Conservation (phyloP, 2,888 invertebrate species). For the Tanytarsus gracilentus region DNA sequence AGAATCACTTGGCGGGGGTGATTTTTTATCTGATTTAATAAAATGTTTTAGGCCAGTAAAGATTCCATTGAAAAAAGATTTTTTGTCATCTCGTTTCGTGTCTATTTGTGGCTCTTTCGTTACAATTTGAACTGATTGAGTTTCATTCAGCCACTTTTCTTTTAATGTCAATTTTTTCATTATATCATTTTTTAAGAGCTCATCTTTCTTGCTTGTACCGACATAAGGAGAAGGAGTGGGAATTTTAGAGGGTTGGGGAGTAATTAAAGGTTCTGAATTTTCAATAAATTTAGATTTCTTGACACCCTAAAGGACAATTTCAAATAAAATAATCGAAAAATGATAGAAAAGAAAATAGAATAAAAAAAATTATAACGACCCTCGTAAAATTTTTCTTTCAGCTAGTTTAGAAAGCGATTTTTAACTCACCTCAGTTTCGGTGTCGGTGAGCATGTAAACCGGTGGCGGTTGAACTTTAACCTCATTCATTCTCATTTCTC, state of each 20-base stretch:
- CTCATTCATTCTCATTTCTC: constrained; percentile 58
- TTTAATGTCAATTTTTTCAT: constrained; percentile 41
- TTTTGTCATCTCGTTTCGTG: constrained; percentile 23
- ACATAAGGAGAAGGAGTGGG: constrained; percentile 2
- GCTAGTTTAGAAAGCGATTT: constrained; percentile 17
- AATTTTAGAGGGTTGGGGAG: constrained; percentile 2
- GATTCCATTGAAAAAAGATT: constrained; percentile 30
- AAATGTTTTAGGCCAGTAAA: constrained; percentile 17
- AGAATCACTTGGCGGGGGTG: neutral
- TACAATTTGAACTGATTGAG: constrained; percentile 30
- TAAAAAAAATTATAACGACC: no score
- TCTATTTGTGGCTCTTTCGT: constrained; percentile 34
- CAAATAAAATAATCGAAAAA: constrained; percentile 23
- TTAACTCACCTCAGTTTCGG: constrained; percentile 59
- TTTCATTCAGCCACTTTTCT: constrained; percentile 40
- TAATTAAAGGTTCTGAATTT: no score
- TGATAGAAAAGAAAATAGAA: constrained; percentile 9
- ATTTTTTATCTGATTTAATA: constrained; percentile 1
- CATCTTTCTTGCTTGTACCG: constrained; percentile 22
- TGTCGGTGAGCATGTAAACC: constrained; percentile 54
- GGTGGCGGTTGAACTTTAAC: constrained; percentile 56
- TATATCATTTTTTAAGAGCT: constrained; percentile 35
- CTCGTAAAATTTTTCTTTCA: constrained; percentile 27
- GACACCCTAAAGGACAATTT: constrained; percentile 31
- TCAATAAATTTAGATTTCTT: no score